phyloP scores from a whole-genome alignment of 1,140 invertebrate species.

The Sinella curviseta region DNA sequence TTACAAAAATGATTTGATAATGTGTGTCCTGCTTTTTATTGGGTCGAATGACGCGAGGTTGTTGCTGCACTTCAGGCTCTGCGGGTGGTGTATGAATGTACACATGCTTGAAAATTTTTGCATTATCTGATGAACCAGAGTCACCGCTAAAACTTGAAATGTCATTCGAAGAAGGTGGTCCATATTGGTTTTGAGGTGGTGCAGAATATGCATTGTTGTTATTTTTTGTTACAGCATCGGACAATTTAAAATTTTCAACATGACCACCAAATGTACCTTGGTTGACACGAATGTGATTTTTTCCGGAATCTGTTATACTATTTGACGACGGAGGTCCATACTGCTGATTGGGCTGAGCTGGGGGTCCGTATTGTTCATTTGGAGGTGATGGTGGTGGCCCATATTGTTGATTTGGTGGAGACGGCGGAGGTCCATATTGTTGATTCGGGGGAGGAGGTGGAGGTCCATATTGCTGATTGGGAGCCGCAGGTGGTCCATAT shows the following conservation, averaged over 20 bases:
- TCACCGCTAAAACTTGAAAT: not conserved
- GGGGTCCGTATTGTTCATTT: not conserved
- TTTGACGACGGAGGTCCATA: not conserved
- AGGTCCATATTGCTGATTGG: constrained; percentile 23
- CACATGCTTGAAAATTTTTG: constrained; percentile 72
- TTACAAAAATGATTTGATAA: constrained; percentile 86
- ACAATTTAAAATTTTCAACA: not conserved
- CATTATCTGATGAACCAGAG: not conserved
- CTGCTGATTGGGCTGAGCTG: not conserved
- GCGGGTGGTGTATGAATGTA: constrained; percentile 81
- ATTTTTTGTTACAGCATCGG: not conserved
- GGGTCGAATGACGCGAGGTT: constrained; percentile 54
- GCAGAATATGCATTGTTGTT: not conserved
- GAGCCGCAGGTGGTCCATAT: not conserved
- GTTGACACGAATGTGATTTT: not conserved
- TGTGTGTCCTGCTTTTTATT: constrained; percentile 72
- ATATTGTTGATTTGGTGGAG: constrained; percentile 18
- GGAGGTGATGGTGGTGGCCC: not conserved
- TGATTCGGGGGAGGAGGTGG: not conserved
- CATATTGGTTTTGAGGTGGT: not conserved
- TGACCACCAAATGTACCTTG: not conserved
- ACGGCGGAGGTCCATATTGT: not conserved
- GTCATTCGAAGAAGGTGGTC: too few species aligned
- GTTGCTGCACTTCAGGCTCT: constrained; percentile 61
- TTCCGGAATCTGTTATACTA: not conserved